Evolutionary conservation across 2,797 vertebrate species (phyloP).

Genomic region (Phrynocephalus forsythii): DNA sequence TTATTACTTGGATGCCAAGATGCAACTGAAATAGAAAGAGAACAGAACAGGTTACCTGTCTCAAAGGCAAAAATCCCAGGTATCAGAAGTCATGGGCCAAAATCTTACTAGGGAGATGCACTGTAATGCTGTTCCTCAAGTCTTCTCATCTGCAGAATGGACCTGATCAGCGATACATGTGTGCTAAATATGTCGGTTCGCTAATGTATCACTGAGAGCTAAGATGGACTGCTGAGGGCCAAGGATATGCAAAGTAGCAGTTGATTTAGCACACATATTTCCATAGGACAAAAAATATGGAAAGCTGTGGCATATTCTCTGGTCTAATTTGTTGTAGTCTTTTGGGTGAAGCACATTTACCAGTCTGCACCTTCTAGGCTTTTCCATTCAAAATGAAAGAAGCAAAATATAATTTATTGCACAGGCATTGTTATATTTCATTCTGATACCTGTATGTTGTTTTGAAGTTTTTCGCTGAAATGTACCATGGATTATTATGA

Average conservation of each 20-base stretch:
- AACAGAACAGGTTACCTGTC: slow-evolving; percentile 19
- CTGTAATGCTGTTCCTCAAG: neutral
- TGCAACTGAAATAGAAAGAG: slow-evolving; percentile 43
- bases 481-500: neutral
- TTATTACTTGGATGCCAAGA: slow-evolving; percentile 53
- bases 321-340: neutral
- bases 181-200: neutral
- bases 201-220: neutral
- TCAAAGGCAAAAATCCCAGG: slow-evolving; percentile 20
- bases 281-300: neutral
- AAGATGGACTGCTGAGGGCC: neutral
- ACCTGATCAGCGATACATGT: neutral
- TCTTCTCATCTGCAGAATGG: slow-evolving; percentile 9
- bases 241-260: neutral
- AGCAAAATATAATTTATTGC: slow-evolving; percentile 28
- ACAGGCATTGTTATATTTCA: slow-evolving; percentile 38
- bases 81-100: neutral
- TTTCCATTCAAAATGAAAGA: neutral
- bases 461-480: slow-evolving; percentile 45
- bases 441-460: neutral
- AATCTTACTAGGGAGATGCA: neutral
- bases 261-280: neutral
- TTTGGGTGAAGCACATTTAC: slow-evolving; percentile 23
- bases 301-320: neutral
- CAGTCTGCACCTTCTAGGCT: slow-evolving; percentile 29